A percentile compares a stretch with the other conserved stretches of the same genome.
Evolutionary conservation across 2,797 vertebrate genomes (phyloP).

Genomic region (Cynopterus sphinx): DNA sequence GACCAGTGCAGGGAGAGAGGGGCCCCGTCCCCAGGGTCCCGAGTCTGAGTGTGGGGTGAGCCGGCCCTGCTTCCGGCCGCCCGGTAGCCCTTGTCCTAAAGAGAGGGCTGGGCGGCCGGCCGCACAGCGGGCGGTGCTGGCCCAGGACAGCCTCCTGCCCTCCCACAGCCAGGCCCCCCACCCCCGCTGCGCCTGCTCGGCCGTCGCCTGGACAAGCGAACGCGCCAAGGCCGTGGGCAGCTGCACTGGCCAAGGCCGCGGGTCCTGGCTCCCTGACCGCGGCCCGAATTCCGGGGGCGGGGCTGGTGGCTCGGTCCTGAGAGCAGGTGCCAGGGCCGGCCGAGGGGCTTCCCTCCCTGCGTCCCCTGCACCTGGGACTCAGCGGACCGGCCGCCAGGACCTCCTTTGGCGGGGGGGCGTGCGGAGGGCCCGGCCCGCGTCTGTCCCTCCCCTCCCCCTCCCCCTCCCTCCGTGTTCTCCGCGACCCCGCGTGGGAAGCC

Average conservation of each 20-base stretch:
- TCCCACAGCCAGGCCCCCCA: not conserved
- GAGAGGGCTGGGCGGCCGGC: not conserved
- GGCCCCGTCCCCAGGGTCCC: not conserved
- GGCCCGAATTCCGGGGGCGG: not conserved
- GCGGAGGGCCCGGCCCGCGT: too few species aligned
- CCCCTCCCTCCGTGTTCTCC: not conserved
- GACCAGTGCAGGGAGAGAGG: not conserved
- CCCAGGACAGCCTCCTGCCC: not conserved
- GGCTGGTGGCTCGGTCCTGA: too few species aligned
- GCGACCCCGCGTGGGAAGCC: too few species aligned
- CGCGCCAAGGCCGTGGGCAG: not conserved
- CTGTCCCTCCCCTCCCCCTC: not conserved
- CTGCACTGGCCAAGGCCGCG: not conserved
- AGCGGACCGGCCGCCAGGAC: not conserved
- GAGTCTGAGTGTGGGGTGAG: not conserved
- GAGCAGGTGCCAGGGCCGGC: not conserved
- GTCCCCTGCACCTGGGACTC: not conserved
- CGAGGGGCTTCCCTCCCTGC: not conserved
- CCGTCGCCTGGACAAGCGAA: not conserved
- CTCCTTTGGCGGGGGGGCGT: not conserved
- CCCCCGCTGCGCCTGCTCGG: not conserved
- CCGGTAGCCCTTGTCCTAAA: not conserved
- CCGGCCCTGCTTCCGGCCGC: not conserved
- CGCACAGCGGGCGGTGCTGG: not conserved
- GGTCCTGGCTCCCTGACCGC: not conserved